Evolutionary conservation across 1,140 invertebrate genomes (phyloP), one percentile per base, ranked within the genome.

Genomic region (Maconellicoccus hirsutus): DNA sequence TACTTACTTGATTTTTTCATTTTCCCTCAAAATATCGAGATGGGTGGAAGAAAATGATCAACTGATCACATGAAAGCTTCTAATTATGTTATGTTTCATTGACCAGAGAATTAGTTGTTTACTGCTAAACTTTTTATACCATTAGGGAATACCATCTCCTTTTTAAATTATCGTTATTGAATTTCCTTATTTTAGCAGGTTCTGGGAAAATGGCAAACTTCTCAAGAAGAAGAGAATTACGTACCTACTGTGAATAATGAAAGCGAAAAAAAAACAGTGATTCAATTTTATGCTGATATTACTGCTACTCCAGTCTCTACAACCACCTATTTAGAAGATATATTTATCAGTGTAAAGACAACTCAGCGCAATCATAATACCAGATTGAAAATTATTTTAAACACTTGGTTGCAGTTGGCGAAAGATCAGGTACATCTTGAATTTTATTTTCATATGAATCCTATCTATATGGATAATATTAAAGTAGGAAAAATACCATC

Each of bases 301-400:
- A 66, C 61, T 4, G 61, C 61, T 1, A 66, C 61, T 6, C 61
- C 61, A 3, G 8, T 19, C 16, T 66, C 61, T 16, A 23, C 25
- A 4, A 66, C 61, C 21, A 66, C 61, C 22, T 66, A 66, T 23
- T 25, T 75, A 3, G 59, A 74, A 12, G 92, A 95, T 79, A 83
- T 96, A 75, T 96, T 95, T 81, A 90, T 97, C 78, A 94, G 91
- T 81, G 92, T 97, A 21, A 97, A 97, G 83, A 96, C 94, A 69
- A 94, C 93, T 29, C 87, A 87, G 77, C 86, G 87, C 80, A 95
- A 93, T 81, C 92, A 96, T 79, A 80, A 86, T 72, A 86, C 87
- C 29, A 84, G 94, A 73, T 78, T 97, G 73, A 88, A 91, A n/a
- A 84, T 92, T 71, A 90, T 96, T 75, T 84, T 96, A 77, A 87